Evolutionary conservation across 2,888 invertebrate genomes (phyloP), one percentile per base, ranked within the genome.

Genomic region (Pristionchus exspectatus): DNA sequence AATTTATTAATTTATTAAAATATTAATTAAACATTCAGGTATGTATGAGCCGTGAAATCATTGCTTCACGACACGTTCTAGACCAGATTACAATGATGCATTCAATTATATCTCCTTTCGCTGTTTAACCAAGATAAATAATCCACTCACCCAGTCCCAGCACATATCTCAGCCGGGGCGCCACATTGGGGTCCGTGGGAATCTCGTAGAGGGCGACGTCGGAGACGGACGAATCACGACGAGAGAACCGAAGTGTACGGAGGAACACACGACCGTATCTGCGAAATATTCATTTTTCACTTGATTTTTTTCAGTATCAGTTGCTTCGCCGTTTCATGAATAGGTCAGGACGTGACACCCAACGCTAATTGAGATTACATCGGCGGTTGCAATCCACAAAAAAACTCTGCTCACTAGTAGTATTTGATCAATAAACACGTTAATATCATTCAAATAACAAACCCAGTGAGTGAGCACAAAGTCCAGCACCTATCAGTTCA

Each of bases 161-260:
- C 4, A 87, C 72, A 30, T 87, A 87, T 44, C 38, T 50, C 59
- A 87, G 72, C 24, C n/a, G 10, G 27, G 87, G 69, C 14, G 63
- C 38, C 16, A 30, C 54, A 24, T 30, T 54, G 9, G 87, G 50
- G 38, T 87, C 87, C n/a, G 27, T 14, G 77, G 63, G 59, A 44
- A 88, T 63, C 88, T 88, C 88, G 33, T 88, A 88, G 44, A 88
- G 81, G 24, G 63, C 77, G 33, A 88, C 88, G 21, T 88, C 88
- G 27, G 88, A 88, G n/a, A 63, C 63, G n/a, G 88, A 77, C 18
- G 88, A 30, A 54, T 88, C 88, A 5, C 88, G 88, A 56, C 88
- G 88, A 12, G 88, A 88, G 50, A 77, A 81, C 3, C 88, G 77
- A 44, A 88, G 59, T 0, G 88, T 50, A 1, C 88, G 81, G 2